Percentiles rank a stretch among this genome's conserved stretches.
Conservation (phyloP, 2,888 invertebrate species). For the Drosophila ochracea region DNA sequence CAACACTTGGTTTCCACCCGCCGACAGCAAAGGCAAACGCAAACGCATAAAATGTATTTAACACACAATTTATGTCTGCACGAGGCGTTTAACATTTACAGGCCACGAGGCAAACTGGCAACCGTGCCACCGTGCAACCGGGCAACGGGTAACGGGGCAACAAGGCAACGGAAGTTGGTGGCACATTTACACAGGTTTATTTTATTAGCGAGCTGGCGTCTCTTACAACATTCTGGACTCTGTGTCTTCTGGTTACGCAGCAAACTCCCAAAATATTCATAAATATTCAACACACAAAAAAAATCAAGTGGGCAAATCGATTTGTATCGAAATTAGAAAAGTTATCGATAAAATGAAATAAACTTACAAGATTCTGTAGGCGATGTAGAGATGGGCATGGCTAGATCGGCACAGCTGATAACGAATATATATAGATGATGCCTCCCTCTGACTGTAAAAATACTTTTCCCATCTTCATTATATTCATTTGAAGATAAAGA, state of each 20-base stretch:
- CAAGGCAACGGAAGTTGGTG: slow-evolving; percentile 2
- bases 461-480: too few relatives aligned
- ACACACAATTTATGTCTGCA: slow-evolving; percentile 80
- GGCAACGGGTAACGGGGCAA: not conserved
- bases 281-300: not conserved
- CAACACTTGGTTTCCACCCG: slow-evolving; percentile 12
- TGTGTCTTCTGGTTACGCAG: not conserved
- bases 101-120: slow-evolving; percentile 50
- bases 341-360: not conserved
- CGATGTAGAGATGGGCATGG: not conserved
- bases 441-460: too few relatives aligned
- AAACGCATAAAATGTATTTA: slow-evolving; percentile 82
- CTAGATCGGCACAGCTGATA: not conserved
- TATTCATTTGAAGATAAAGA: too few relatives aligned
- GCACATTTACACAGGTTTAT: slow-evolving; percentile 70
- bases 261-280: not conserved
- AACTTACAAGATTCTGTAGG: not conserved
- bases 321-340: not conserved
- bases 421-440: not conserved
- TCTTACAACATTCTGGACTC: slow-evolving; percentile 37
- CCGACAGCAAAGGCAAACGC: not conserved
- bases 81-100: slow-evolving; percentile 79
- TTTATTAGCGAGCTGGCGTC: slow-evolving; percentile 67
- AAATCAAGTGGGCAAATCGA: not conserved
- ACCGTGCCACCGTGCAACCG: not conserved